Conservation (phyloP, 92 coral and sea anemone species). For the Zoanthus solanderi region DNA sequence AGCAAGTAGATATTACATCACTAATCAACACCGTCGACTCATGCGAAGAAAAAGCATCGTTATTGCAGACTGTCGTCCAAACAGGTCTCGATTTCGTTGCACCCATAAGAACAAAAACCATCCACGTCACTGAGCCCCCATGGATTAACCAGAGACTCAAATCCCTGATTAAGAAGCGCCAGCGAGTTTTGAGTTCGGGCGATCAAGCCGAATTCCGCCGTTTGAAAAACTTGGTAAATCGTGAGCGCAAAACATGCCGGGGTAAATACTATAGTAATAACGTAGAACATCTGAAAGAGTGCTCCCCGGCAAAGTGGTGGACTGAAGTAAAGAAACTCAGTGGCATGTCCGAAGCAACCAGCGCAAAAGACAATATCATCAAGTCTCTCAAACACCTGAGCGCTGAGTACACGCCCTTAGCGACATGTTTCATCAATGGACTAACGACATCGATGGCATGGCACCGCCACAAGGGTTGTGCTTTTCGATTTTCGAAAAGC, state of each 20-base stretch:
- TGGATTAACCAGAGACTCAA: no score
- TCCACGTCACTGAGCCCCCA: neutral
- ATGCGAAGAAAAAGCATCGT: constrained; percentile 8
- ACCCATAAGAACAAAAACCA: neutral
- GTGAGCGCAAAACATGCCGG: neutral
- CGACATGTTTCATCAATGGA: neutral
- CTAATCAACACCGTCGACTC: constrained; percentile 7
- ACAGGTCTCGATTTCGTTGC: constrained; percentile 11
- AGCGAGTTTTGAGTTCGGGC: neutral
- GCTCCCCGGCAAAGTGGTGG: constrained; percentile 3
- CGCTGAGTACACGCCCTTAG: constrained; percentile 15
- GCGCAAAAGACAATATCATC: constrained; percentile 20
- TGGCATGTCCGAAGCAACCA: constrained; percentile 11
- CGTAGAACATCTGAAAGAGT: neutral
- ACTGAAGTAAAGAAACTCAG: constrained; percentile 5
- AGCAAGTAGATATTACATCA: neutral
- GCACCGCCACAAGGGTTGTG: neutral
- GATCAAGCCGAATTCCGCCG: constrained; percentile 5
- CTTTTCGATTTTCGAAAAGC: neutral
- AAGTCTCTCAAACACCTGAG: constrained; percentile 23
- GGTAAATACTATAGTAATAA: neutral
- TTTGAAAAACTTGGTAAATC: neutral
- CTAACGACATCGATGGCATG: neutral
- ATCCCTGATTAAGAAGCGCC: no score
- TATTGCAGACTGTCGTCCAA: constrained; percentile 10